These are phyloP conservation scores for Phorcus lineatus DNA, from an alignment of 2,888 invertebrate species.

Conservation along the genomic window DNA sequence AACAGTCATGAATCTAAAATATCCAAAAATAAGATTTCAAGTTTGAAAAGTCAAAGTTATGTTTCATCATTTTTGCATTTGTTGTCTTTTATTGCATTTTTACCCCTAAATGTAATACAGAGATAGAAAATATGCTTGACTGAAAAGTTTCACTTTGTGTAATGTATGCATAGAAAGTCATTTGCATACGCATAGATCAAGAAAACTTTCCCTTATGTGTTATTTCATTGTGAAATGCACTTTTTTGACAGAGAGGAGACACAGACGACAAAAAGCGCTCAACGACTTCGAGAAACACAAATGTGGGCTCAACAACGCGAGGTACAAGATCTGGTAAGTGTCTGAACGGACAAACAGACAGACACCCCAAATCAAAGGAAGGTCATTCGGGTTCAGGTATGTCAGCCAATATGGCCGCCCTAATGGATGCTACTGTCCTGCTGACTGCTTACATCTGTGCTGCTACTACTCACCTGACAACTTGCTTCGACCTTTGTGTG, in stretches of 20 bases:
- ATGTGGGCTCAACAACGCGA: not conserved
- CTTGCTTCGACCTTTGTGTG: conserved; percentile 1
- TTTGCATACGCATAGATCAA: too few species aligned
- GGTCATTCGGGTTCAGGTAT: conserved; percentile 2
- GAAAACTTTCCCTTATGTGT: too few species aligned
- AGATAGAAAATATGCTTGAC: too few species aligned
- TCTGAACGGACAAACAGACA: conserved; percentile 19
- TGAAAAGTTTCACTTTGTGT: too few species aligned
- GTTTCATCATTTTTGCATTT: too few species aligned
- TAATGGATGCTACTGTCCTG: conserved; percentile 2
- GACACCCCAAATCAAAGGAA: not conserved
- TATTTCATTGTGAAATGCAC: too few species aligned
- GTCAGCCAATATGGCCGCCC: not conserved
- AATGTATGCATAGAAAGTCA: too few species aligned
- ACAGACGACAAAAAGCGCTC: conserved; percentile 47
- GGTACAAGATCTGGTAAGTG: conserved; percentile 15
- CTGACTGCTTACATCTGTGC: conserved; percentile 2
- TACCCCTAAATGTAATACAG: too few species aligned
- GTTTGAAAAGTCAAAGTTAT: too few species aligned
- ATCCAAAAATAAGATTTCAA: too few species aligned
- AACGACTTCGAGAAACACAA: conserved; percentile 36
- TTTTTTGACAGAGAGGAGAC: conserved; percentile 42
- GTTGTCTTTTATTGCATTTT: too few species aligned
- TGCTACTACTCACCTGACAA: conserved; percentile 6
- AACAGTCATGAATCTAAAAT: too few species aligned